Evolutionary conservation across 2,797 vertebrate genomes (phyloP).

Genomic region (Gallinago solitaria): DNA sequence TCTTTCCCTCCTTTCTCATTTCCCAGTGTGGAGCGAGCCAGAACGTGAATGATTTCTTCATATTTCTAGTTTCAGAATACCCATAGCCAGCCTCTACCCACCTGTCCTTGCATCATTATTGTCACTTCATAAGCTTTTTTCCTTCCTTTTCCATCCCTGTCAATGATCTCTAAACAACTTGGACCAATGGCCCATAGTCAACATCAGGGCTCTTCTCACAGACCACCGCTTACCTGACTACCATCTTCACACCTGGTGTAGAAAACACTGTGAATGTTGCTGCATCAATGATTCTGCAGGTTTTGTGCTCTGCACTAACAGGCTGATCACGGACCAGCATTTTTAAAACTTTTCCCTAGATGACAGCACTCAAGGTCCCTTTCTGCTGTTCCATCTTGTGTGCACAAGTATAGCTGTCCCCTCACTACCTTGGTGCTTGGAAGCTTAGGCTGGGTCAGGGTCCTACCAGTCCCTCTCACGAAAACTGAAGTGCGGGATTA

Average conservation of each 20-base stretch:
- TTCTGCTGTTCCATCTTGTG: not conserved
- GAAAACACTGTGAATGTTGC: not conserved
- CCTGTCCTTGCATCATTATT: not conserved
- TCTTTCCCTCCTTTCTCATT: not conserved
- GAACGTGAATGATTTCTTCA: not conserved
- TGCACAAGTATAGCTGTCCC: not conserved
- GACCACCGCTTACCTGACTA: no score
- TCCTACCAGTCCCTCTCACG: not conserved
- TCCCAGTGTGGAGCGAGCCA: rapidly evolving
- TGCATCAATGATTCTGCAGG: not conserved
- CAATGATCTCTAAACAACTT: not conserved
- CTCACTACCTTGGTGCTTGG: not conserved
- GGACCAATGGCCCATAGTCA: not conserved
- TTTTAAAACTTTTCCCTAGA: not conserved
- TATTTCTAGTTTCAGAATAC: not conserved
- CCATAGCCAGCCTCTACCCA: not conserved
- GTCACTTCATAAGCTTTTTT: not conserved
- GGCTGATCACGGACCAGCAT: not conserved
- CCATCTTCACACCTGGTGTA: not conserved
- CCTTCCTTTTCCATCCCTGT: not conserved
- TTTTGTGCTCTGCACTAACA: not conserved
- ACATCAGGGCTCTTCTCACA: not conserved
- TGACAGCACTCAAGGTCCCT: not conserved
- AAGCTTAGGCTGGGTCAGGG: not conserved
- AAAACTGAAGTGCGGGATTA: not conserved